These are phyloP conservation scores for Nemapogon koenigi DNA, from an alignment of 2,888 invertebrate genomes.

Conservation along the genomic window DNA sequence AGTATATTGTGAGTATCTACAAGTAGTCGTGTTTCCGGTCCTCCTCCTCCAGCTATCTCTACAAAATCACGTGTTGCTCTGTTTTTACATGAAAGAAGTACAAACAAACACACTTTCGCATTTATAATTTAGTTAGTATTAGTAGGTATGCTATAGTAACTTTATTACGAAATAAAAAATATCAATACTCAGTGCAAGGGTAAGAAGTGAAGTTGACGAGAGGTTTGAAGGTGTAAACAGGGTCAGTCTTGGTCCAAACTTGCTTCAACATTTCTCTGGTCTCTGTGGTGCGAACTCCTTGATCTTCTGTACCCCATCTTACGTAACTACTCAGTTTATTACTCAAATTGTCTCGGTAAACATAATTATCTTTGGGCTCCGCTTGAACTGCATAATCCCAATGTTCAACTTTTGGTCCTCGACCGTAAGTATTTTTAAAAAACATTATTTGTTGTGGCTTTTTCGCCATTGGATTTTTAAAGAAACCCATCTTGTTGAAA, in stretches of 20 bases:
- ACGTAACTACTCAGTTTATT: constrained; percentile 55
- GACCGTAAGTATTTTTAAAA: constrained; percentile 44
- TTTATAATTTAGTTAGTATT: no score
- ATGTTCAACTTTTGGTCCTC: constrained; percentile 43
- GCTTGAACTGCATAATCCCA: constrained; percentile 49
- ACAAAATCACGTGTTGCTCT: no score
- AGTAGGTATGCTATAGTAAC: no score
- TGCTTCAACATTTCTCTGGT: constrained; percentile 54
- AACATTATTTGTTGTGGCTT: constrained; percentile 53
- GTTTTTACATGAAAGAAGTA: no score
- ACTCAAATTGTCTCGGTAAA: constrained; percentile 46
- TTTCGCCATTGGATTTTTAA: constrained; percentile 38
- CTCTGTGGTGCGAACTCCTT: constrained; percentile 42
- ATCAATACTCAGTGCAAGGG: constrained; percentile 56
- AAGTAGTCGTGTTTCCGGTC: no score
- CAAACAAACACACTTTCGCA: no score
- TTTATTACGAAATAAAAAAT: no score
- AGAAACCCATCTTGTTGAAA: constrained; percentile 17
- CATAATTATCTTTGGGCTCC: constrained; percentile 55
- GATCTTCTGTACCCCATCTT: constrained; percentile 43
- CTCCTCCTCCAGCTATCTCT: no score
- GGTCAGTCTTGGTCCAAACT: constrained; percentile 41
- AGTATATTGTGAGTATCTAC: no score
- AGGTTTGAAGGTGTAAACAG: constrained; percentile 46
- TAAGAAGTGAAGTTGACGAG: constrained; percentile 55